Evolutionary conservation across 2,888 invertebrate genomes (phyloP), one percentile per base, ranked within the genome.

Genomic region (Cosmia pyralina): DNA sequence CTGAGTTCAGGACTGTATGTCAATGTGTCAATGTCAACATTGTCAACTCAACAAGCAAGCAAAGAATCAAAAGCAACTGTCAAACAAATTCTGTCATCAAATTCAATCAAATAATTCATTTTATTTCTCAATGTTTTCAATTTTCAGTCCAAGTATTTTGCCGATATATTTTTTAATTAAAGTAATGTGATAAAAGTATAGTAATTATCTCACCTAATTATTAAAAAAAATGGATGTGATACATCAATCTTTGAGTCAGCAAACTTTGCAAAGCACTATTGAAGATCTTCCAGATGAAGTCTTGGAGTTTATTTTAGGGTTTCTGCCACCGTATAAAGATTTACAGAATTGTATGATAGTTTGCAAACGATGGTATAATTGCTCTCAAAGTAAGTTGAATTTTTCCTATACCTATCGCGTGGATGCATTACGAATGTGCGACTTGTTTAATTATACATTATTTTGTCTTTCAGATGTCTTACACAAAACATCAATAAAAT

Each of bases 241-340:
- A 83, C 92, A 93, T 79, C 89, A 91, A 85, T 88, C 93, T 72
- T 85, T 94, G 80, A 87, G 85, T 76, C 90, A 92, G 69, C 94
- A 93, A 88, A 91, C 91, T 71, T 87, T 94, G 78, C 90, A 89
- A 84, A 93, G 91, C 86, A 91, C 92, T 28, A 91, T 96, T 57
- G 97, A 98, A 90, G 97, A 98, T 92, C 95, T 99, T 82, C 99
- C 99, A 58, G 98, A 99, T 93, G 99, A 99, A 96, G 97, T 99
- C 73, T 94, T 99, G 86, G 99, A 99, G 95, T 98, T 98, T 91
- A 98, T 99, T 91, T 96, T 99, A 83, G 97, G 98, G 85, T 97
- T 98, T 91, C 95, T 99, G 84, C 98, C 98, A 72, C 99, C 99
- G 0, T 99, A 99, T 91, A 97, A 97, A 92, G 99, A 99, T 96